These are phyloP conservation scores for Caradrina clavipalpis DNA, from an alignment of 2,888 invertebrate species.

Conservation along the genomic window DNA sequence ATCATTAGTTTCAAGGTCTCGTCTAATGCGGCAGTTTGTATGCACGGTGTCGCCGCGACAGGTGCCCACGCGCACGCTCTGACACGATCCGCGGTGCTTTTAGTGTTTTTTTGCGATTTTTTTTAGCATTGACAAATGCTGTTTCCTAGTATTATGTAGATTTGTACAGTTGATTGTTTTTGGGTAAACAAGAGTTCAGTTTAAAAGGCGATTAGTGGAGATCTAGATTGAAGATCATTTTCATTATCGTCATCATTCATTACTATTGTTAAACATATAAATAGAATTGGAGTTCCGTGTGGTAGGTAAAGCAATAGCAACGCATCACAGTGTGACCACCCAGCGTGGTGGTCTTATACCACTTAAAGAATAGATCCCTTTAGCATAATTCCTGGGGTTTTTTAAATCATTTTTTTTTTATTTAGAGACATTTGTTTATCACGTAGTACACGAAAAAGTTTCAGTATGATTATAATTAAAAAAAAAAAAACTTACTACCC, in stretches of 20 bases:
- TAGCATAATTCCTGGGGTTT: too few relatives aligned
- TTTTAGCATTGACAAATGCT: neutral
- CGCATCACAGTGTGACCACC: neutral
- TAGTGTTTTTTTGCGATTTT: neutral
- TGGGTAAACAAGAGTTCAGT: neutral
- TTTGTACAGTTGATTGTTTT: conserved; percentile 3
- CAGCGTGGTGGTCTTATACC: too few relatives aligned
- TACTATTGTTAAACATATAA: neutral
- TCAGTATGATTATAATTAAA: too few relatives aligned
- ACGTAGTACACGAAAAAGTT: too few relatives aligned
- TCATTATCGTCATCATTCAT: neutral
- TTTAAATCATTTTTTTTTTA: too few relatives aligned
- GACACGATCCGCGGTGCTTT: conserved; percentile 4
- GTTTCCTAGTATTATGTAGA: conserved; percentile 12
- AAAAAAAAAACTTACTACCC: too few relatives aligned
- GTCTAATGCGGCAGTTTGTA: conserved; percentile 48
- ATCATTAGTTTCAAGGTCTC: conserved; percentile 41
- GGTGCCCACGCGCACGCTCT: conserved; percentile 34
- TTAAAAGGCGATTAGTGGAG: conserved; percentile 34
- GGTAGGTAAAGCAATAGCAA: neutral
- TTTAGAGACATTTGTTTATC: too few relatives aligned
- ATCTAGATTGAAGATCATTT: conserved; percentile 4
- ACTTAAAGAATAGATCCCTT: too few relatives aligned
- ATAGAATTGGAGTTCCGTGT: neutral
- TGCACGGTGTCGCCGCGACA: conserved; percentile 9